Evolutionary conservation across 2,888 invertebrate genomes (phyloP).

Genomic region (Sabatieria punctata): DNA sequence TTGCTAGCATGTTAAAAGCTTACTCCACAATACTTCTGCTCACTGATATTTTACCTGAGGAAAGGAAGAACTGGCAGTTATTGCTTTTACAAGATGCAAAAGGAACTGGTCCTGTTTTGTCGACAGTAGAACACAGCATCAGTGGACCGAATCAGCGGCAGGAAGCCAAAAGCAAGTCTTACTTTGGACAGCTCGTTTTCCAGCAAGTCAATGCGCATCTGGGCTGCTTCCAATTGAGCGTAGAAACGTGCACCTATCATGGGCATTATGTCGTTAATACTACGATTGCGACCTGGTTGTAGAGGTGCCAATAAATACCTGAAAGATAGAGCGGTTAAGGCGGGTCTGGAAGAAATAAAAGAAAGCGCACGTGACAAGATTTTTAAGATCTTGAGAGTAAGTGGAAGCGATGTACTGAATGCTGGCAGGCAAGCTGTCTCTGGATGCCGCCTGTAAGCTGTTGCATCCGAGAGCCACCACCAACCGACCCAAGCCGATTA

Average conservation of each 20-base stretch:
- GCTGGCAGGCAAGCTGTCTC: conserved; percentile 68
- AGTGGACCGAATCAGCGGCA: too few species aligned
- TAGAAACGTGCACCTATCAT: conserved; percentile 95
- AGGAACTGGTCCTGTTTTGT: too few species aligned
- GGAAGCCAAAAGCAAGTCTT: conserved; percentile 1
- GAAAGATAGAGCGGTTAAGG: conserved; percentile 44
- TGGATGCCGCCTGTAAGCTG: conserved; percentile 63
- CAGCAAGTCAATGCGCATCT: conserved; percentile 66
- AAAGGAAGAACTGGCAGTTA: too few species aligned
- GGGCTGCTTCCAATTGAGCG: conserved; percentile 75
- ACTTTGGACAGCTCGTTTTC: conserved; percentile 68
- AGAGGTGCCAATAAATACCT: conserved; percentile 44
- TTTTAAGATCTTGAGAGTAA: conserved; percentile 82
- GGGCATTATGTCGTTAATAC: conserved; percentile 91
- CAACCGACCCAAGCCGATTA: conserved; percentile 71
- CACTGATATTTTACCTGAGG: too few species aligned
- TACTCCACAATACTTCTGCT: too few species aligned
- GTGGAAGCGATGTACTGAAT: conserved; percentile 71
- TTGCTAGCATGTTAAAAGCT: background rate
- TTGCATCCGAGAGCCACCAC: conserved; percentile 83
- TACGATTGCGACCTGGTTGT: conserved; percentile 39
- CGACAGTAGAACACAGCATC: too few species aligned
- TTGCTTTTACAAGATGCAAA: too few species aligned
- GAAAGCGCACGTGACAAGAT: conserved; percentile 60
- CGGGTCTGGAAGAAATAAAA: background rate